Evolutionary conservation across 2,113 vertebrate genomes (phyloP), one percentile per base, ranked within the genome.

Genomic region (Triplophysa siluroides): DNA sequence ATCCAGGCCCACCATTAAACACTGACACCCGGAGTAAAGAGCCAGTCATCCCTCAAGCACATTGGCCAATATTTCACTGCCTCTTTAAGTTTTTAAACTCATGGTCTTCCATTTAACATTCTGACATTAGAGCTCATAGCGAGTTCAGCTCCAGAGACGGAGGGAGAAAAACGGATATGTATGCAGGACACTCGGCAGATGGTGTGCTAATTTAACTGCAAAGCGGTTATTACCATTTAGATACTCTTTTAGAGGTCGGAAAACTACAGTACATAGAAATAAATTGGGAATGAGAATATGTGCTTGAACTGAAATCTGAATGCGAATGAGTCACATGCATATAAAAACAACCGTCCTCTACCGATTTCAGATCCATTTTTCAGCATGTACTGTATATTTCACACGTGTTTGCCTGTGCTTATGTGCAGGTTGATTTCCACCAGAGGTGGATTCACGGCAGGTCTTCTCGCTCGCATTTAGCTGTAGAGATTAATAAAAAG

Each of bases 21-120:
- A 97, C 94, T 94, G 95, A 94, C 97, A 94, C 93, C 93, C 94
- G 88, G 93, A 92, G 89, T 92, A 93, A 94, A 92, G 93, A 95
- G 95, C 94, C 94, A 95, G 95, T 97, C 98, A 98, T 98, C 96
- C 94, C 96, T 99, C 98, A 98, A 82, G 91, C 93, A 89, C 95
- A 93, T 80, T 92, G 94, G 93, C 94, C 96, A 95, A 95, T 96
- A 97, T 95, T 96, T 97, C 94, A 97, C 94, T 89, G 93, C 94
- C 93, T 95, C 93, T 96, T 96, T 93, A 95, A 97, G 94, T 97
- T 97, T 95, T 94, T 93, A 92, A 95, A 96, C 95, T 95, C 93
- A 90, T 86, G 87, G 89, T 89, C 90, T 91, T 90, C 89, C 92
- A 94, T 95, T 95, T 94, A 95, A 94, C 93, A 94, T 94, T 91